A percentile compares a stretch with the other conserved stretches of the same genome.
These are phyloP conservation scores for Cyaniris semiargus DNA, from an alignment of 2,888 invertebrate genomes.

Conservation along the genomic window DNA sequence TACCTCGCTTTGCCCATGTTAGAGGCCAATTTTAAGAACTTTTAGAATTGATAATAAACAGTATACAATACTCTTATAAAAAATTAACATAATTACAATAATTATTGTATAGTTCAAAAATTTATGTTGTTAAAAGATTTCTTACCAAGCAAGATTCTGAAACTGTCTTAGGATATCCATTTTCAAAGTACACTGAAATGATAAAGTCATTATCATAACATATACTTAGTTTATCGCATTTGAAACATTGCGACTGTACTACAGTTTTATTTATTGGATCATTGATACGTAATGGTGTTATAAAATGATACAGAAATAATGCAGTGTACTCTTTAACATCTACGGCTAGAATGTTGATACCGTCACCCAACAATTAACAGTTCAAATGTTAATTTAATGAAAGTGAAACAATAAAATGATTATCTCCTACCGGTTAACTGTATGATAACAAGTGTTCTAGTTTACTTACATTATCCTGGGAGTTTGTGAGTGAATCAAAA, in stretches of 20 bases:
- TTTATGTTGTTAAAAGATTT: neutral
- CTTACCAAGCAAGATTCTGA: slow-evolving; percentile 62
- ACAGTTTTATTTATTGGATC: neutral
- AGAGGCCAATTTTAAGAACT: too few relatives aligned
- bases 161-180: slow-evolving; percentile 62
- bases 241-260: neutral
- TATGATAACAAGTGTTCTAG: neutral
- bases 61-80: too few relatives aligned
- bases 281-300: neutral
- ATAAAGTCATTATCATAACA: neutral
- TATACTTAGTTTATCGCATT: neutral
- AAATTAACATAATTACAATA: too few relatives aligned
- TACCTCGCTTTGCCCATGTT: too few relatives aligned
- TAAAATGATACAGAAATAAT: neutral
- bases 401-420: neutral
- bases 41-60: too few relatives aligned
- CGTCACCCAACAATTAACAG: neutral
- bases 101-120: neutral
- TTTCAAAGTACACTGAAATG: slow-evolving; percentile 19
- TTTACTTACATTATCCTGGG: slow-evolving; percentile 10
- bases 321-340: neutral
- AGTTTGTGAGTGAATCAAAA: neutral
- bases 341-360: neutral
- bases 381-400: neutral
- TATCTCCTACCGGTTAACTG: neutral